Evolutionary conservation across 2,888 invertebrate species (phyloP).

Genomic region (Eristalis pertinax): DNA sequence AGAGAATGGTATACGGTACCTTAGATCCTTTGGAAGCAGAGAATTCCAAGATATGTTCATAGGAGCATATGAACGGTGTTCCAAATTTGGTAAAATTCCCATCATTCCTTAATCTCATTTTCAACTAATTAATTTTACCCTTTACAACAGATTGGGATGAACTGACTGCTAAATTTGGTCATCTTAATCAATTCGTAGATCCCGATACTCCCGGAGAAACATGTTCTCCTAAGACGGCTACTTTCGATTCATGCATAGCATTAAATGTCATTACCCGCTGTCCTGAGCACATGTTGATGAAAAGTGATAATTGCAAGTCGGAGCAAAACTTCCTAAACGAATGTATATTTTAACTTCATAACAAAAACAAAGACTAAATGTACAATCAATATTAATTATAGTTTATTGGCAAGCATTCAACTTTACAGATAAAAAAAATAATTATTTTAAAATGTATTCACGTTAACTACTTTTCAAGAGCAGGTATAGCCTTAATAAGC

Average conservation of each 20-base stretch:
- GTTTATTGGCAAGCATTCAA: not conserved
- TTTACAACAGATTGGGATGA: not conserved
- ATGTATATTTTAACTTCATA: not conserved
- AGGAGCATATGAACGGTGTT: conserved; percentile 60
- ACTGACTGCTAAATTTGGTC: not conserved
- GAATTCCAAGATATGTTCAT: conserved; percentile 40
- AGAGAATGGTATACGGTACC: conserved; percentile 40
- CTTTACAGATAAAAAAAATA: not conserved
- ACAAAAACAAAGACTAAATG: not conserved
- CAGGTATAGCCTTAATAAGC: conserved; percentile 61
- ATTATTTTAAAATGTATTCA: not conserved
- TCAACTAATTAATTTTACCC: not conserved
- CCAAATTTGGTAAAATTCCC: conserved; percentile 46
- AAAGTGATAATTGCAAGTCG: conserved; percentile 12
- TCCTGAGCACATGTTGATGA: not conserved
- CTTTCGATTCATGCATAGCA: not conserved
- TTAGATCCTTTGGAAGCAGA: conserved; percentile 41
- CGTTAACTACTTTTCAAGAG: conserved; percentile 16
- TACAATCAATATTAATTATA: too few species aligned
- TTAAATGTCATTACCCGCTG: not conserved
- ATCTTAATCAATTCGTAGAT: not conserved
- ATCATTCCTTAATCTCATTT: not conserved
- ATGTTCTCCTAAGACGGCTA: not conserved
- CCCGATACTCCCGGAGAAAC: not conserved
- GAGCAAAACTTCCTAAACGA: conserved; percentile 3